These are phyloP conservation scores for Glomeris maerens DNA, from an alignment of 1,140 invertebrate species.

Conservation along the genomic window DNA sequence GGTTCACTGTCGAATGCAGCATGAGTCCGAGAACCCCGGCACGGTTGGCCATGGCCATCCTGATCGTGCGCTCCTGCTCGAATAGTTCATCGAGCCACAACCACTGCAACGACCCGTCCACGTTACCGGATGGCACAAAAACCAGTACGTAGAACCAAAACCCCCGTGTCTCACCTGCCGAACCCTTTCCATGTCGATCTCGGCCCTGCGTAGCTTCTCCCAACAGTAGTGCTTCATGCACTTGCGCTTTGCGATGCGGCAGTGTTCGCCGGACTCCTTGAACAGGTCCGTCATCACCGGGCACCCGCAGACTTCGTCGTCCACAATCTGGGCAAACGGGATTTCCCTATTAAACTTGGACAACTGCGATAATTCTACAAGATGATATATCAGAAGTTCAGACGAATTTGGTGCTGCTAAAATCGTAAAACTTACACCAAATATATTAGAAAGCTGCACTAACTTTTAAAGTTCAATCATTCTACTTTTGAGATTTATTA, in stretches of 20 bases:
- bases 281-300: constrained; percentile 73
- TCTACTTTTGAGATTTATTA: no score
- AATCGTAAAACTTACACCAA: no score
- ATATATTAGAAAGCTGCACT: no score
- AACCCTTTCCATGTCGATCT: constrained; percentile 54
- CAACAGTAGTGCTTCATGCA: constrained; percentile 87
- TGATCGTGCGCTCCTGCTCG: constrained; percentile 81
- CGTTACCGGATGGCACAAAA: no score
- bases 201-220: constrained; percentile 85
- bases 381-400: no score
- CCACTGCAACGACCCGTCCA: constrained; percentile 59
- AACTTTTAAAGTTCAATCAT: no score
- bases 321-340: no score
- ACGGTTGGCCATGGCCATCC: constrained; percentile 67
- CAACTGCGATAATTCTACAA: no score
- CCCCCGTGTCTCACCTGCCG: constrained; percentile 37
- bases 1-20: constrained; percentile 88
- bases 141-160: no score
- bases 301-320: constrained; percentile 67
- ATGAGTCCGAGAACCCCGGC: constrained; percentile 82
- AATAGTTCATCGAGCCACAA: constrained; percentile 87
- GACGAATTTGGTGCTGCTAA: no score
- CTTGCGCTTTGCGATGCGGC: constrained; percentile 71
- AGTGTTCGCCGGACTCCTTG: constrained; percentile 62
- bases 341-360: no score